Conservation (phyloP, 2,797 vertebrate species). For the Glyptemys insculpta region DNA sequence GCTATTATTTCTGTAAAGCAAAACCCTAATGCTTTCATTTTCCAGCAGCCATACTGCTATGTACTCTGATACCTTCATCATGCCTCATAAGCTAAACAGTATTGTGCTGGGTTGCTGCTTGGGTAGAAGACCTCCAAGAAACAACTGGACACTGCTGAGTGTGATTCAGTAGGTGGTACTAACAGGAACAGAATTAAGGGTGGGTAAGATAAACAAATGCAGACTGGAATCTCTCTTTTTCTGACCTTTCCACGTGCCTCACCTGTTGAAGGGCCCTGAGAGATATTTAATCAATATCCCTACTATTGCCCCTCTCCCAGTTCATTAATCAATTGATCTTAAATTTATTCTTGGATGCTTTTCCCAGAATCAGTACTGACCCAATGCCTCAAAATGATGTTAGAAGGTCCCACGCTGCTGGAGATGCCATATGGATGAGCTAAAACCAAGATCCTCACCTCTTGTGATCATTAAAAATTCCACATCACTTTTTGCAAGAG, state of each 20-base stretch:
- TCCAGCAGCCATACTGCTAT: background rate
- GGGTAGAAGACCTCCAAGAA: background rate
- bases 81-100: background rate
- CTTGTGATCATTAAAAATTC: background rate
- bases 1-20: background rate
- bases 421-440: fast-evolving
- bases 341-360: background rate
- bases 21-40: background rate
- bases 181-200: background rate
- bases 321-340: background rate
- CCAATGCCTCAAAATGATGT: background rate
- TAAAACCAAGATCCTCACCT: background rate
- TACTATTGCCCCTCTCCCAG: background rate
- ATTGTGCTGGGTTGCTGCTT: background rate
- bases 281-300: background rate
- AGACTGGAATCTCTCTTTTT: background rate
- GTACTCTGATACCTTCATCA: background rate
- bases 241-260: background rate
- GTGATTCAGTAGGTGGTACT: background rate
- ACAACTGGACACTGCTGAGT: background rate
- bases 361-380: background rate
- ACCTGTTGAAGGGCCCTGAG: background rate
- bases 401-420: background rate
- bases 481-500: background rate
- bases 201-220: background rate